Conservation (phyloP, 2,888 invertebrate species). For the Erebia ligea region DNA sequence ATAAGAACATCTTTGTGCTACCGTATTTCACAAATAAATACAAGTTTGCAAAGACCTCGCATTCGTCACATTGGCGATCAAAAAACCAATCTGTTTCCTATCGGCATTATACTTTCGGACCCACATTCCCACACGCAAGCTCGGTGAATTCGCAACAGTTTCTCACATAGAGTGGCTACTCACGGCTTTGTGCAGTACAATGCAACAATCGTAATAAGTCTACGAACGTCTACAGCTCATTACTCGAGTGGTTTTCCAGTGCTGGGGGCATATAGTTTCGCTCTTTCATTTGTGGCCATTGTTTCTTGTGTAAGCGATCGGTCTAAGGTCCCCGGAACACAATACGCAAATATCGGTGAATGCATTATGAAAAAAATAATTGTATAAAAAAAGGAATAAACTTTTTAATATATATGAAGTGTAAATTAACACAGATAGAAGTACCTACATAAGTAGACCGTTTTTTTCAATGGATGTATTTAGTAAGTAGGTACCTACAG, state of each 20-base stretch:
- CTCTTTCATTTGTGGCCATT: slow-evolving; percentile 50
- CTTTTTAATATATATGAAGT: slow-evolving; percentile 2
- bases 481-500: too few relatives aligned
- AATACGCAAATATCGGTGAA: slow-evolving; percentile 26
- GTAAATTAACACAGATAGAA: background rate
- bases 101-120: slow-evolving; percentile 39
- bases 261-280: slow-evolving; percentile 60
- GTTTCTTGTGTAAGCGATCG: slow-evolving; percentile 64
- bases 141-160: slow-evolving; percentile 62
- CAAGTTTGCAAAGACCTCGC: background rate
- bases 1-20: too few relatives aligned
- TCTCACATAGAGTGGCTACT: slow-evolving; percentile 69
- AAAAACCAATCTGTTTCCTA: background rate
- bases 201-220: slow-evolving; percentile 67
- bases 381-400: slow-evolving; percentile 16
- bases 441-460: too few relatives aligned
- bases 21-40: too few relatives aligned
- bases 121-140: slow-evolving; percentile 73
- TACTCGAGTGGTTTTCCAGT: slow-evolving; percentile 52
- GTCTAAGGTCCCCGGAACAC: slow-evolving; percentile 36
- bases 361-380: slow-evolving; percentile 17
- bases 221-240: slow-evolving; percentile 55
- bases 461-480: too few relatives aligned
- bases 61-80: background rate
- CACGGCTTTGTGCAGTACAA: slow-evolving; percentile 69